phyloP scores from a whole-genome alignment of 2,888 invertebrate species.

The Fragum fragum region DNA sequence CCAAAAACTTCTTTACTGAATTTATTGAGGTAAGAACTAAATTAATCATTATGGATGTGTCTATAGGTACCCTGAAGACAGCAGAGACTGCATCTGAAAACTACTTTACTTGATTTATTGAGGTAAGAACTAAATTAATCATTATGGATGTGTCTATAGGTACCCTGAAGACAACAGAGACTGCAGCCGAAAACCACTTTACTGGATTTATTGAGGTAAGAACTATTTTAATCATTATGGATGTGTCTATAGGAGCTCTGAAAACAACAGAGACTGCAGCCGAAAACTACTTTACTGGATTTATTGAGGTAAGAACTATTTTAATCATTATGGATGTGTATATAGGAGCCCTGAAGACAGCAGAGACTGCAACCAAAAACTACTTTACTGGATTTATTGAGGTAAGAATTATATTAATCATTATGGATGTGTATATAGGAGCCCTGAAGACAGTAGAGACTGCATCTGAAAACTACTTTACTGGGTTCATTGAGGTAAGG shows the following conservation, averaged over 20 bases:
- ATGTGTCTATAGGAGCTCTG: slow-evolving; percentile 95
- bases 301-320: slow-evolving; percentile 91
- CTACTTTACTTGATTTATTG: too few species aligned
- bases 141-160: slow-evolving; percentile 96
- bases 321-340: slow-evolving; percentile 95
- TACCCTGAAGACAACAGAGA: slow-evolving; percentile 89
- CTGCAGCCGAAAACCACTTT: slow-evolving; percentile 88
- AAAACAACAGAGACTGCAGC: slow-evolving; percentile 87
- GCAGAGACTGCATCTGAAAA: too few species aligned
- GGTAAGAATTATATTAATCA: too few species aligned
- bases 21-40: slow-evolving; percentile 91
- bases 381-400: slow-evolving; percentile 93
- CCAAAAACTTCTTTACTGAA: slow-evolving; percentile 90
- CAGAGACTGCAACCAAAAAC: slow-evolving; percentile 67
- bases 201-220: slow-evolving; percentile 93
- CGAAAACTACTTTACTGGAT: slow-evolving; percentile 91
- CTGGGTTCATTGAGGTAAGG: slow-evolving; percentile 92
- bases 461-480: slow-evolving; percentile 88
- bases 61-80: too few species aligned
- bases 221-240: too few species aligned
- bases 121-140: too few species aligned
- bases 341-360: slow-evolving; percentile 92
- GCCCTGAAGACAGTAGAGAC: slow-evolving; percentile 89
- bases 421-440: slow-evolving; percentile 96
- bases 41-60: too few species aligned